phyloP scores from a whole-genome alignment of 2,888 invertebrate genomes.

The Eupithecia vulgata region DNA sequence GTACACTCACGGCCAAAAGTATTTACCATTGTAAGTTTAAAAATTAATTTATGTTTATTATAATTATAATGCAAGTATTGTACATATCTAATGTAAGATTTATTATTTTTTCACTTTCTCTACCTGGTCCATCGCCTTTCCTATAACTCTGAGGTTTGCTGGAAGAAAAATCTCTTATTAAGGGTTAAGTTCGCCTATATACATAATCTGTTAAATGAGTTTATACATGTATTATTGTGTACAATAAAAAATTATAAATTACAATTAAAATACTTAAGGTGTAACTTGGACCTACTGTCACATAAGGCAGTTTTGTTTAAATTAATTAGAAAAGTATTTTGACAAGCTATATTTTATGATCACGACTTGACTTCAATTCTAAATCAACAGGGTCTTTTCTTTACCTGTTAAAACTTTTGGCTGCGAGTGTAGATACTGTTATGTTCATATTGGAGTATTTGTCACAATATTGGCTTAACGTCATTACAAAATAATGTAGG shows the following conservation, averaged over 20 bases:
- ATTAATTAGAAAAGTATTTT: neutral
- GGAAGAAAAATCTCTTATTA: no score
- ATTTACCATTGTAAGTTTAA: neutral
- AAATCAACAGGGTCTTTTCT: neutral
- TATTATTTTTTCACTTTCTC: no score
- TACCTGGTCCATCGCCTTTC: no score
- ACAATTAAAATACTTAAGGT: no score
- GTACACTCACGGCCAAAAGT: conserved; percentile 21
- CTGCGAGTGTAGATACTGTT: conserved; percentile 25
- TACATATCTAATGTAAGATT: no score
- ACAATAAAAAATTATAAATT: no score
- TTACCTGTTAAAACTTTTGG: neutral
- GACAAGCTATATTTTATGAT: neutral
- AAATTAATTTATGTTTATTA: no score
- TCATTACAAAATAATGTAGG: conserved; percentile 21
- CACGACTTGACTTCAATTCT: neutral
- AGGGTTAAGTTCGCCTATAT: no score
- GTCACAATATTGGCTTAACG: conserved; percentile 29
- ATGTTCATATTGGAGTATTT: conserved; percentile 27
- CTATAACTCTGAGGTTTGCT: no score
- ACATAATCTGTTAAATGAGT: no score
- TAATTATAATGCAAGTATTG: no score
- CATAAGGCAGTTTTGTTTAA: neutral
- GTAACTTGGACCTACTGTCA: neutral
- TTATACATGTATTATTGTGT: no score